Conservation (phyloP, 2,797 vertebrate genomes). For the Malacoraja senta region DNA sequence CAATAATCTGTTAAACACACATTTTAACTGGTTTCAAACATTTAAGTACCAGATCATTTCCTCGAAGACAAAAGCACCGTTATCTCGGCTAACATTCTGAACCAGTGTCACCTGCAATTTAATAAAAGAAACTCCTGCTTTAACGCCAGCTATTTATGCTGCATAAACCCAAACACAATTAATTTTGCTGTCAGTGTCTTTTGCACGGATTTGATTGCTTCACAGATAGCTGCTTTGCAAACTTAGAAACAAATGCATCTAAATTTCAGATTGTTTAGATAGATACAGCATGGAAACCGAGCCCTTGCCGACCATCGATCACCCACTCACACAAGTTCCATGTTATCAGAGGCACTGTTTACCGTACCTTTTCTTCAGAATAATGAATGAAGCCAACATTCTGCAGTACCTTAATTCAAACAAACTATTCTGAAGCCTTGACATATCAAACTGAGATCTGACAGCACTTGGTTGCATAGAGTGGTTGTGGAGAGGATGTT, state of each 20-base stretch:
- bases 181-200: constrained; percentile 4
- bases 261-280: background rate
- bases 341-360: too few relatives aligned
- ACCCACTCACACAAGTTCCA: too few relatives aligned
- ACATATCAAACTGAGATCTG: background rate
- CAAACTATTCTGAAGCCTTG: background rate
- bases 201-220: background rate
- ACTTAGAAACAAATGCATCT: background rate
- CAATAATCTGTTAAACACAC: background rate
- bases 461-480: background rate
- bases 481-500: too few relatives aligned
- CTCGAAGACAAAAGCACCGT: background rate
- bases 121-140: background rate
- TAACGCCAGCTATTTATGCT: background rate
- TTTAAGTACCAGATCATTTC: background rate
- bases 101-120: background rate
- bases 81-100: background rate
- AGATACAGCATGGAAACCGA: too few relatives aligned
- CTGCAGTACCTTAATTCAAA: background rate
- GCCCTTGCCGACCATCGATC: too few relatives aligned
- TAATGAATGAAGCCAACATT: background rate
- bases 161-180: background rate
- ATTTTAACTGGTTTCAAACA: background rate
- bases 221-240: background rate
- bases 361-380: background rate